Evolutionary conservation across 2,888 invertebrate genomes (phyloP).

Genomic region (Pristionchus mayeri): DNA sequence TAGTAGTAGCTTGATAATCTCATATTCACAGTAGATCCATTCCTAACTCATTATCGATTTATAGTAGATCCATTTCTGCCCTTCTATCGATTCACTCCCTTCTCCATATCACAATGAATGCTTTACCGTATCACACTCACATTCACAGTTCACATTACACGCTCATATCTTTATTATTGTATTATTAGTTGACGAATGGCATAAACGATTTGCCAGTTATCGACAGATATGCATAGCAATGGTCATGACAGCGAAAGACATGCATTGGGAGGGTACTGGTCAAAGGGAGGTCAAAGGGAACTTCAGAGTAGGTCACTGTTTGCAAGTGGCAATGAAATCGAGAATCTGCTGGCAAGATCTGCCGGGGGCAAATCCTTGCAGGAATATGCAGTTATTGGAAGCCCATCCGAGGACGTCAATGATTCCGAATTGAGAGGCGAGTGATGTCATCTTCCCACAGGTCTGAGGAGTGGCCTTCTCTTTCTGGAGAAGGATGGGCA

Average conservation of each 20-base stretch:
- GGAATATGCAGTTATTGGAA: conserved; percentile 56
- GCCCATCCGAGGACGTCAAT: conserved; percentile 60
- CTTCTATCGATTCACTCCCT: background rate
- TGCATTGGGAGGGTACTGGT: conserved; percentile 15
- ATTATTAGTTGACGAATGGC: conserved; percentile 42
- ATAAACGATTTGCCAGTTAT: conserved; percentile 39
- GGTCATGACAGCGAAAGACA: conserved; percentile 12
- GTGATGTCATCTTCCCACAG: conserved; percentile 54
- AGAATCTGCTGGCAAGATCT: conserved; percentile 31
- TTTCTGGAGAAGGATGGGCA: conserved; percentile 50
- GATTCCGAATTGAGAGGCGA: conserved; percentile 57
- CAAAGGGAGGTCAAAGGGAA: background rate
- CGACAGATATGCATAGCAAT: conserved; percentile 8
- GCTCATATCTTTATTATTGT: conserved; percentile 38
- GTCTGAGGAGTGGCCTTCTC: conserved; percentile 58
- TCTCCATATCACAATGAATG: conserved; percentile 40
- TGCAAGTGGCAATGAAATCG: conserved; percentile 35
- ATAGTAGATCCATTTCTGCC: background rate
- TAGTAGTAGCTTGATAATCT: conserved; percentile 36
- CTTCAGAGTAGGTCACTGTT: background rate
- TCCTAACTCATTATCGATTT: too few species aligned
- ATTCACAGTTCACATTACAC: conserved; percentile 14
- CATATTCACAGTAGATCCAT: conserved; percentile 1
- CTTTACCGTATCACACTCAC: conserved; percentile 38
- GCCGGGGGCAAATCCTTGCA: conserved; percentile 51